Evolutionary conservation across 2,888 invertebrate species (phyloP).

Genomic region (Disparrhopalites patrizii): DNA sequence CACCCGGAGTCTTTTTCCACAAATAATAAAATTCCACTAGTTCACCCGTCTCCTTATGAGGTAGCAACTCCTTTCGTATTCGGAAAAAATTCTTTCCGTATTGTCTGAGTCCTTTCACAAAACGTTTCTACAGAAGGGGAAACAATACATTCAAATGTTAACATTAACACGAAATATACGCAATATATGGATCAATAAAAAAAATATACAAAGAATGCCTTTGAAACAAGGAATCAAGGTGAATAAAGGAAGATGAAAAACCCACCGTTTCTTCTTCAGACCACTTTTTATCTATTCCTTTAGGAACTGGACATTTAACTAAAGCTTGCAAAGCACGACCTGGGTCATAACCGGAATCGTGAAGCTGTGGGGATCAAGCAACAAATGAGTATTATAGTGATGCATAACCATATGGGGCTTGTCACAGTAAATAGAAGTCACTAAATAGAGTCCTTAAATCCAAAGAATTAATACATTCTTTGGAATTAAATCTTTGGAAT

Average conservation of each 20-base stretch:
- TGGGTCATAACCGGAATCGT: constrained; percentile 94
- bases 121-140: constrained; percentile 67
- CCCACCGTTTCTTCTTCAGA: constrained; percentile 86
- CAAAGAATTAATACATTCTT: background rate
- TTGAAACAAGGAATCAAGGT: no score
- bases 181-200: background rate
- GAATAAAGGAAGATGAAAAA: background rate
- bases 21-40: constrained; percentile 98
- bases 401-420: background rate
- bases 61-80: constrained; percentile 91
- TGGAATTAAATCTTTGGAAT: background rate
- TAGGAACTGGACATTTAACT: constrained; percentile 94
- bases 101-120: constrained; percentile 95
- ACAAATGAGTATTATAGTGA: background rate
- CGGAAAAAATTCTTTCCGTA: constrained; percentile 99
- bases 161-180: background rate
- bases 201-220: background rate
- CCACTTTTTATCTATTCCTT: constrained; percentile 97
- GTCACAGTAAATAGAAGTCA: background rate
- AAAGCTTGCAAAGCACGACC: constrained; percentile 92
- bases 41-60: constrained; percentile 95
- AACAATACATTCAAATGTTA: background rate
- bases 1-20: constrained; percentile 99
- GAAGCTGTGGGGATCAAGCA: constrained; percentile 62
- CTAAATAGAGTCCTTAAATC: no score